Evolutionary conservation across 1,140 invertebrate species (phyloP), one percentile per base, ranked within the genome.

Genomic region (Branchinecta lynchi): DNA sequence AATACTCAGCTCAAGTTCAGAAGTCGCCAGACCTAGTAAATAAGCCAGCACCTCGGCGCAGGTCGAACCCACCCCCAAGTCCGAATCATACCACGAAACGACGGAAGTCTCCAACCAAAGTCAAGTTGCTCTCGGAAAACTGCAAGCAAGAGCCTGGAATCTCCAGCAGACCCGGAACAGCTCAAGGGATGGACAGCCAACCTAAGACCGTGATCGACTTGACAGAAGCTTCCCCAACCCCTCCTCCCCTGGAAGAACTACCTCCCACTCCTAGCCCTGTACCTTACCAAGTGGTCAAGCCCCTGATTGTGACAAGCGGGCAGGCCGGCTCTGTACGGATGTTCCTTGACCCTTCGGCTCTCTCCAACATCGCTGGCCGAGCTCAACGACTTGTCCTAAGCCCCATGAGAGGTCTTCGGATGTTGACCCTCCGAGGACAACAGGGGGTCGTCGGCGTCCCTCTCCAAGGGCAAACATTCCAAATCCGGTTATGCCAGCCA

Each of bases 1-100:
- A 60, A 60, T 60, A 60, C 17, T 15, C 51, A 60, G 51, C 51
- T 60, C 51, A 60, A 60, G 51, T 60, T 12, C 51, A 60, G 17
- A 60, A 60, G 17, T 60, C 51, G 17, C 51, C 51, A 12, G 51
- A 60, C 51, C 17, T 60, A 6, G 51, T 60, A 2, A 60, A 60
- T 20, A 60, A 60, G 17, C 51, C 51, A 12, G 51, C 51, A 60
- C 51, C 51, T 15, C 12, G 51, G 17, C 51, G 51, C 12, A 60
- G 51, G 51, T 60, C 51, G 6, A 60, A 60, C 51, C 51, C 51
- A 15, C 51, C 51, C 51, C 51, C 51, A 20, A 60, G 51, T 60
- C 51, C 51, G 12, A 60, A 60, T 6, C 51, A 60, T 12, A 15
- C 51, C 17, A 60, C 51, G 6, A 60, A 60, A 60, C 51, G 51